Conservation (phyloP, 2,113 vertebrate genomes). For the Centrocercus urophasianus region DNA sequence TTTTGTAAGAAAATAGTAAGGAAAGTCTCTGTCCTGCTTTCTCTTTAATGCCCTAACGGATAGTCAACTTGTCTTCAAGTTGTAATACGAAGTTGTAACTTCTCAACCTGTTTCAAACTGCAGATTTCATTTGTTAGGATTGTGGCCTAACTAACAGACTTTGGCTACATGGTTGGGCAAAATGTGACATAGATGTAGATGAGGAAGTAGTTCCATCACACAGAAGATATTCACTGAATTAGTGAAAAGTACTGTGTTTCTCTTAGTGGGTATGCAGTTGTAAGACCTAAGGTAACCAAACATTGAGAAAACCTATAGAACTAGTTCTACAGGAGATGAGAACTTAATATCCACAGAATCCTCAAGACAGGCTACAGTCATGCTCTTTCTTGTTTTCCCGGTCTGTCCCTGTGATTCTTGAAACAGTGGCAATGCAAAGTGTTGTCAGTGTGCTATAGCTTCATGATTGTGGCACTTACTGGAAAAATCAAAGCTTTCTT, state of each 20-base stretch:
- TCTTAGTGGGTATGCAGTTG: neutral
- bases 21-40: neutral
- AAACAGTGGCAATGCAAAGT: neutral
- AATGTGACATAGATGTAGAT: neutral
- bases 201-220: neutral
- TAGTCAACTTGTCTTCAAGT: neutral
- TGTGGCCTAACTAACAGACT: neutral
- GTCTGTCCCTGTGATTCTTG: neutral
- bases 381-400: neutral
- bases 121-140: neutral
- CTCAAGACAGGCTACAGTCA: neutral
- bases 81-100: neutral
- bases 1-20: neutral
- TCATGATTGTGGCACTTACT: neutral
- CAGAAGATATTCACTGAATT: neutral
- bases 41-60: neutral
- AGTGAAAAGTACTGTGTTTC: neutral
- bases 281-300: neutral
- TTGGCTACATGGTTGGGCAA: neutral
- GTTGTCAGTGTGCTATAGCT: neutral
- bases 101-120: neutral
- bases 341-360: neutral
- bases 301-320: neutral
- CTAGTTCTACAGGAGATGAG: neutral
- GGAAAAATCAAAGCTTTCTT: neutral